These are phyloP conservation scores for Cephus spinipes DNA, from an alignment of 2,888 invertebrate genomes.

Conservation along the genomic window DNA sequence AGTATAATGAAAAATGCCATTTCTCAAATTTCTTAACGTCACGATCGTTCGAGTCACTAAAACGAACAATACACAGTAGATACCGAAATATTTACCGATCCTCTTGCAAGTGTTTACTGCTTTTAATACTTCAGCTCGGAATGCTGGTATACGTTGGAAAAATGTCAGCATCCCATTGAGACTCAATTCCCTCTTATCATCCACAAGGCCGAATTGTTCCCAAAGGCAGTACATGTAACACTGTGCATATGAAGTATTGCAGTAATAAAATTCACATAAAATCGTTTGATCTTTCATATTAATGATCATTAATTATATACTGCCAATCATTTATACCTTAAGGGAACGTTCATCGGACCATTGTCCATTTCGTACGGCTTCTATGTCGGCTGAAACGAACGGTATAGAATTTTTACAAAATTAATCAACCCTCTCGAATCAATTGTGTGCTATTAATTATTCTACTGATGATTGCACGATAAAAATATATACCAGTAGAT, in stretches of 20 bases:
- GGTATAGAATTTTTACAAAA: background rate
- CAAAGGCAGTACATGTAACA: conserved; percentile 65
- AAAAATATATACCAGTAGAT: conserved; percentile 45
- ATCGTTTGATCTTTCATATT: background rate
- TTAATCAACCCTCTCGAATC: background rate
- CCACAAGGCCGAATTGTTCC: conserved; percentile 62
- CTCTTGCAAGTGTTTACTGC: conserved; percentile 56
- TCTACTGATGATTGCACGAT: background rate
- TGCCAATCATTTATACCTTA: conserved; percentile 45
- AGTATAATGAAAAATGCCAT: background rate
- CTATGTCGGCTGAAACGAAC: conserved; percentile 52
- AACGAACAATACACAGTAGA: conserved; percentile 31
- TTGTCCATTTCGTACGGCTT: conserved; percentile 56
- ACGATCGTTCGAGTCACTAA: conserved; percentile 26
- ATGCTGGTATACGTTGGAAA: conserved; percentile 62
- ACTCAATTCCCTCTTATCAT: conserved; percentile 58
- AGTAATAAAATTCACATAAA: background rate
- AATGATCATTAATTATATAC: conserved; percentile 3
- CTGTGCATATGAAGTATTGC: conserved; percentile 36
- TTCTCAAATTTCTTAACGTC: background rate
- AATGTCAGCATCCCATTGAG: conserved; percentile 59
- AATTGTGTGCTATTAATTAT: background rate
- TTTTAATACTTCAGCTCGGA: conserved; percentile 55
- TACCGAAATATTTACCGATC: conserved; percentile 59
- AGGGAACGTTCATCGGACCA: conserved; percentile 58